Evolutionary conservation across 2,888 invertebrate species (phyloP), one percentile per base, ranked within the genome.

Genomic region (Drosophila meridionalis): DNA sequence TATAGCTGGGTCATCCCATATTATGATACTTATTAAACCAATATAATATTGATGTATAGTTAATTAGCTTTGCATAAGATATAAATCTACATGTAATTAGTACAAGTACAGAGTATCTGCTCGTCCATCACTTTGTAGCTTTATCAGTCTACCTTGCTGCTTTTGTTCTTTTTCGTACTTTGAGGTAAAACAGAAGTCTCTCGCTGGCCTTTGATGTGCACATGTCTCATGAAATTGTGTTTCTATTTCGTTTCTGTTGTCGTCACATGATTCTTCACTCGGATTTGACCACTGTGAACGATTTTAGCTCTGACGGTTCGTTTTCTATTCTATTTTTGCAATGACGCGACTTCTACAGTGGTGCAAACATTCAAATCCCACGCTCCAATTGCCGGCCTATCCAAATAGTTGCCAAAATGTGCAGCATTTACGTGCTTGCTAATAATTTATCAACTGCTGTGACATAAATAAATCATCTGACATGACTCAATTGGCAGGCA

Each of bases 261-360:
- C 86, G 86, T 87, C 86, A 86, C 86, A 88, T 83, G 83, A 86
- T 78, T 71, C 55, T 61, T 65, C 74, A 40, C 47, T 67, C 62
- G 70, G 50, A 56, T 30, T 77, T 64, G 69, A 69, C 69, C 72
- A 65, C 61, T 68, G 56, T 42, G 62, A 67, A 60, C 20, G 34
- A 14, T 50, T 45, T 45, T 75, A 48, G 43, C 55, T 73, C 62
- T 30, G 59, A 40, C 58, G 65, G 57, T 78, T 36, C 38, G 53
- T 36, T 36, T 57, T 34, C 45, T 69, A 55, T 75, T 76, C 73
- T 76, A 73, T 78, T 76, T 72, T 74, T 59, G 73, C 58, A 60
- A 71, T 87, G 88, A 87, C 89, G 89, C 58, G 74, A 36, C 60
- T 40, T 69, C 66, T 72, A 88, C 87, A 69, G 88, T 88, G 86